Evolutionary conservation across 2,797 vertebrate species (phyloP).

Genomic region (Anguilla obscura): DNA sequence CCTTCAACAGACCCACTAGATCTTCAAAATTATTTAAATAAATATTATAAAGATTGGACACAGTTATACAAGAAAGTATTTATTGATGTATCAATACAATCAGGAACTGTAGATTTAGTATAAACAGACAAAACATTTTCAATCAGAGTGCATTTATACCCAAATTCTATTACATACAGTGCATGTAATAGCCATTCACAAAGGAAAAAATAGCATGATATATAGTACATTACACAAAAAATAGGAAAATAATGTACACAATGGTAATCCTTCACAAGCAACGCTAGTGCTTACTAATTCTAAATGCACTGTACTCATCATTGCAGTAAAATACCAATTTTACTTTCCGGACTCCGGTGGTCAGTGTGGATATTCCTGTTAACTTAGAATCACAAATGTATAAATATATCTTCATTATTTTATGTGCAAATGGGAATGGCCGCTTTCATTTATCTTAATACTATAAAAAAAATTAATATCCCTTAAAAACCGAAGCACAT

Average conservation of each 20-base stretch:
- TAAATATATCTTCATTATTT: slow-evolving; percentile 79
- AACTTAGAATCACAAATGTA: slow-evolving; percentile 73
- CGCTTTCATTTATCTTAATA: slow-evolving; percentile 65
- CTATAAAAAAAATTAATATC: slow-evolving; percentile 70
- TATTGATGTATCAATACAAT: slow-evolving; percentile 96
- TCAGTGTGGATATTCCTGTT: slow-evolving; percentile 72
- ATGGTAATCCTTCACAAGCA: slow-evolving; percentile 73
- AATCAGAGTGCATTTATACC: slow-evolving; percentile 88
- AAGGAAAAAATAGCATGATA: slow-evolving; percentile 77
- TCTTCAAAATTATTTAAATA: background rate
- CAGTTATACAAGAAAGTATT: slow-evolving; percentile 77
- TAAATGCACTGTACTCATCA: slow-evolving; percentile 71
- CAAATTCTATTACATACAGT: slow-evolving; percentile 84
- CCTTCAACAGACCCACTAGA: background rate
- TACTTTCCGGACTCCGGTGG: slow-evolving; percentile 69
- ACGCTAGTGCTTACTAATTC: slow-evolving; percentile 69
- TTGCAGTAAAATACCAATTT: slow-evolving; percentile 72
- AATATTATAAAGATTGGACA: slow-evolving; percentile 39
- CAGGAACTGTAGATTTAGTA: slow-evolving; percentile 88
- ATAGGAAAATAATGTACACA: slow-evolving; percentile 65
- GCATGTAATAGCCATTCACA: slow-evolving; percentile 83
- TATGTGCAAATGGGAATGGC: slow-evolving; percentile 78
- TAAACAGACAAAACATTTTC: slow-evolving; percentile 84
- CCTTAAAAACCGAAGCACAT: slow-evolving; percentile 71
- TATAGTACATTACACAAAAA: slow-evolving; percentile 80